phyloP scores from a whole-genome alignment of 2,888 invertebrate species.

The Ametastegia equiseti region DNA sequence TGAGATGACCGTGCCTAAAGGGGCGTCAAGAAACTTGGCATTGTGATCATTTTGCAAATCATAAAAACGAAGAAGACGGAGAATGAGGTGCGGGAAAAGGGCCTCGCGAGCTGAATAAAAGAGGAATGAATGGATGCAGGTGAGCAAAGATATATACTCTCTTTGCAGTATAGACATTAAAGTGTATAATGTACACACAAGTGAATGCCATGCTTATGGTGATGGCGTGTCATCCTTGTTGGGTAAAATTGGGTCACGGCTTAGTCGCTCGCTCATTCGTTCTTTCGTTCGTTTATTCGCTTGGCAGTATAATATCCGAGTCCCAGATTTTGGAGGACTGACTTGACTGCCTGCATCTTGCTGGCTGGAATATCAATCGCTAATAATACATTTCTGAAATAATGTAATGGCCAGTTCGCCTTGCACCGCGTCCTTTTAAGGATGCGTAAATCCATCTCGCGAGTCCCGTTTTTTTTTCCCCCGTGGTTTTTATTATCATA shows the following conservation, averaged over 20 bases:
- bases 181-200: not conserved
- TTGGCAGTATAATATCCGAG: not conserved
- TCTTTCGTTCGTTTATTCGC: not conserved
- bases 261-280: not conserved
- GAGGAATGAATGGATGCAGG: not conserved
- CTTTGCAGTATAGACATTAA: not conserved
- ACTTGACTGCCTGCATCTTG: not conserved
- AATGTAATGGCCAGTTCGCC: constrained; percentile 4
- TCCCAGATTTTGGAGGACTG: constrained; percentile 23
- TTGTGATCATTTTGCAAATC: not conserved
- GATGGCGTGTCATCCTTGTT: constrained; percentile 25
- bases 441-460: not conserved
- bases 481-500: not conserved
- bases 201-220: not conserved
- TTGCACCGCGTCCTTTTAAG: constrained; percentile 10
- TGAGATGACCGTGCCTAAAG: not conserved
- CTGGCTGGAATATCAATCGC: not conserved
- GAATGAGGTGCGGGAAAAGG: not conserved
- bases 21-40: constrained; percentile 1
- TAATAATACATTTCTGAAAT: constrained; percentile 34
- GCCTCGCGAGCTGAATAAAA: not conserved
- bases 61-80: not conserved
- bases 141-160: not conserved
- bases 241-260: constrained; percentile 35
- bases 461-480: not conserved